Evolutionary conservation across 2,888 invertebrate species (phyloP).

Genomic region (Arrhopalites spinosus): DNA sequence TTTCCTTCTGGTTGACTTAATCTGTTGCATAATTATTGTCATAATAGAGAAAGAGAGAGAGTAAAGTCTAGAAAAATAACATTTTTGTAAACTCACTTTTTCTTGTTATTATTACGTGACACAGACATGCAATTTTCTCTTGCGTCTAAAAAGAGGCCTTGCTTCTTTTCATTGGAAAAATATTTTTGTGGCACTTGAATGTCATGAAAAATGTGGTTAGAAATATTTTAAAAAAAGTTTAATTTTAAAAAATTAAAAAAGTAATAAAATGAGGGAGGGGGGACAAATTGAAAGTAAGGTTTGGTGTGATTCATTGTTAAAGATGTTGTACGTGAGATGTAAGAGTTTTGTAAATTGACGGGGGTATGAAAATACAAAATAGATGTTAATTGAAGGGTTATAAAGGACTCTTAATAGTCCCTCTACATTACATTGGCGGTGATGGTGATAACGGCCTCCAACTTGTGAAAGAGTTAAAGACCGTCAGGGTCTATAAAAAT

Average conservation of each 20-base stretch:
- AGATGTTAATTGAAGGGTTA: not conserved
- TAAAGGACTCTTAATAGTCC: not conserved
- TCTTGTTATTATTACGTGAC: not conserved
- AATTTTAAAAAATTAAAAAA: no score
- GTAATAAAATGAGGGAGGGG: no score
- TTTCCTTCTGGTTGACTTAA: not conserved
- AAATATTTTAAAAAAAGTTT: no score
- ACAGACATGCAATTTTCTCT: no score
- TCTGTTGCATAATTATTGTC: conserved; percentile 3
- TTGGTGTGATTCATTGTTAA: not conserved
- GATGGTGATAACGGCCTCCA: not conserved
- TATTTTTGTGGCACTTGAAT: no score
- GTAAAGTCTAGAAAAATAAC: not conserved
- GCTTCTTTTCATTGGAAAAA: no score
- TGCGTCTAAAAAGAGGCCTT: no score
- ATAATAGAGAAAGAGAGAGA: not conserved
- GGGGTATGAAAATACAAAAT: not conserved
- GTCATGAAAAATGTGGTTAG: no score
- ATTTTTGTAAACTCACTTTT: not conserved
- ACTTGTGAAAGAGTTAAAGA: not conserved
- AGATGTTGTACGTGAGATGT: not conserved
- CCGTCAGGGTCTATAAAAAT: conserved; percentile 1
- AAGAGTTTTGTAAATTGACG: not conserved
- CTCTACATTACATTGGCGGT: not conserved
- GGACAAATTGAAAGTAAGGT: no score